Evolutionary conservation across 2,113 vertebrate genomes (phyloP).

Genomic region (Pipra filicauda): DNA sequence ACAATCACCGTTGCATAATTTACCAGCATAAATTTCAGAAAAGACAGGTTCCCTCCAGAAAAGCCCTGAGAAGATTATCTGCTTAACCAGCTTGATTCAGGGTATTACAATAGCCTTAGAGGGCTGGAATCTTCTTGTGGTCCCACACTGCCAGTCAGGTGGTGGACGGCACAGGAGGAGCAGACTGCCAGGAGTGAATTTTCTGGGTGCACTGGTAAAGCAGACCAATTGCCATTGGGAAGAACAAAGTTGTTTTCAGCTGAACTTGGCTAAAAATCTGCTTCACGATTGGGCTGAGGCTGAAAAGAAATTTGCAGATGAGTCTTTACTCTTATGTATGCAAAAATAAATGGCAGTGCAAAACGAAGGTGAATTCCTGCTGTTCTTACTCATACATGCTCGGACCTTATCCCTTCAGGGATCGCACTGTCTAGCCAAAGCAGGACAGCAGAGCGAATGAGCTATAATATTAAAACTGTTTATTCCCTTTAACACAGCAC

Average conservation of each 20-base stretch:
- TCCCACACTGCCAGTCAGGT: not conserved
- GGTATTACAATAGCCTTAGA: not conserved
- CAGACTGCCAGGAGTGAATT: not conserved
- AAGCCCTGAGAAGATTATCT: not conserved
- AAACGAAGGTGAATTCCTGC: not conserved
- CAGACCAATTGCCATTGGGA: fast-evolving
- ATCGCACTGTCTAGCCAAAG: not conserved
- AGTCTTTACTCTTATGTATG: not conserved
- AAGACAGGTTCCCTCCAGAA: not conserved
- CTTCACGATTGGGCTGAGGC: not conserved
- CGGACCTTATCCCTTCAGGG: not conserved
- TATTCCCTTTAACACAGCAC: not conserved
- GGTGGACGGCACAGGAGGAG: not conserved
- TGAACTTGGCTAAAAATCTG: not conserved
- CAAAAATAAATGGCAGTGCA: not conserved
- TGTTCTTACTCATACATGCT: not conserved
- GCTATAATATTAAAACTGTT: not conserved
- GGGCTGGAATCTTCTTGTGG: not conserved
- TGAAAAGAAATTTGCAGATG: not conserved
- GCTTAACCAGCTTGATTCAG: not conserved
- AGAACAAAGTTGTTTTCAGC: not conserved
- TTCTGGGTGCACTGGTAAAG: not conserved
- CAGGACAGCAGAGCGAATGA: not conserved
- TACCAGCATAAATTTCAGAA: not conserved
- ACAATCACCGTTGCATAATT: not conserved